phyloP scores from a whole-genome alignment of 2,888 invertebrate genomes.

The Eupeodes latifasciatus region DNA sequence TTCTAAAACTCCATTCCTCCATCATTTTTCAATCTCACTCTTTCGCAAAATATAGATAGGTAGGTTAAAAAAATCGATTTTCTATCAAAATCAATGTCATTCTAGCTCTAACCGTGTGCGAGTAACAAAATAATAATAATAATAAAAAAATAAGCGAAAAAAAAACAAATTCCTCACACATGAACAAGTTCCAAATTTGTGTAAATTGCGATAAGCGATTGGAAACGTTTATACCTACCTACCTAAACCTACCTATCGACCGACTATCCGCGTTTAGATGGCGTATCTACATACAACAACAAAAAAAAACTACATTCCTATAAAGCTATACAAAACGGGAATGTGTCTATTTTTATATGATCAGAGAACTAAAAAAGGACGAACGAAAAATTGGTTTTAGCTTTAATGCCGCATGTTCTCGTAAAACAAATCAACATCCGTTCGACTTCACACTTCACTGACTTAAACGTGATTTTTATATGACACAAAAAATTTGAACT shows the following conservation, averaged over 20 bases:
- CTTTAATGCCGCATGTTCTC: slow-evolving; percentile 39
- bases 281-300: slow-evolving; percentile 17
- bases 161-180: slow-evolving; percentile 72
- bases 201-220: slow-evolving; percentile 74
- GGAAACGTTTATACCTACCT: slow-evolving; percentile 40
- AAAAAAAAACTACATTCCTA: not conserved
- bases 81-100: slow-evolving; percentile 74
- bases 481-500: slow-evolving; percentile 44
- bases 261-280: slow-evolving; percentile 22
- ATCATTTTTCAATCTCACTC: slow-evolving; percentile 61
- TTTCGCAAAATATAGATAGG: not conserved
- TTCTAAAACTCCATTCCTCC: slow-evolving; percentile 46
- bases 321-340: not conserved
- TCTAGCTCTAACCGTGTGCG: slow-evolving; percentile 52
- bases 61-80: slow-evolving; percentile 62
- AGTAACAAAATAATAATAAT: slow-evolving; percentile 30
- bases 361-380: not conserved
- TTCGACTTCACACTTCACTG: slow-evolving; percentile 37
- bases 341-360: slow-evolving; percentile 20
- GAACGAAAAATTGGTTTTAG: slow-evolving; percentile 14
- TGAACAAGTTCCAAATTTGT: slow-evolving; percentile 71
- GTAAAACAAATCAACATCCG: slow-evolving; percentile 48
- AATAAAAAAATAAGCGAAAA: slow-evolving; percentile 36
- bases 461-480: slow-evolving; percentile 21
- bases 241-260: too few species aligned